A percentile compares a stretch with the other conserved stretches of the same genome.
Conservation (phyloP, 2,888 invertebrate genomes). For the Leptinotarsa peninsularis region DNA sequence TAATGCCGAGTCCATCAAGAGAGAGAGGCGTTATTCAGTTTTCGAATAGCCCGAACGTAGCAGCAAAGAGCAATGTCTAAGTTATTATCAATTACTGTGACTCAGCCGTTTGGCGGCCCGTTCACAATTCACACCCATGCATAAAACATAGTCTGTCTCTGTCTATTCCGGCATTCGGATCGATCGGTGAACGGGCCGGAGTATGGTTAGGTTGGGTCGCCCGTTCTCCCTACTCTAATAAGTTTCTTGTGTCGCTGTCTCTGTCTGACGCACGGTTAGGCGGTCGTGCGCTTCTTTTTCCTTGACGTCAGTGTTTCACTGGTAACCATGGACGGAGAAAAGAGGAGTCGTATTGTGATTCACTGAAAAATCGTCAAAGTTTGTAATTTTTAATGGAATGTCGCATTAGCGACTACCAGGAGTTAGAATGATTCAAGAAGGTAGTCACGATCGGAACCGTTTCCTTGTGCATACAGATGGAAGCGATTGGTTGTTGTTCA, state of each 20-base stretch:
- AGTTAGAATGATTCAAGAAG: slow-evolving; percentile 33
- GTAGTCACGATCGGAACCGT: slow-evolving; percentile 24
- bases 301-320: slow-evolving; percentile 66
- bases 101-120: slow-evolving; percentile 66
- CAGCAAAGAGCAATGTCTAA: slow-evolving; percentile 64
- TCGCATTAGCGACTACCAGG: slow-evolving; percentile 35
- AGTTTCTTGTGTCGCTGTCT: slow-evolving; percentile 61
- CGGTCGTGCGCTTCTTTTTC: slow-evolving; percentile 54
- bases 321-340: slow-evolving; percentile 44
- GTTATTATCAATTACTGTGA: slow-evolving; percentile 69
- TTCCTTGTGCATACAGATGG: slow-evolving; percentile 12
- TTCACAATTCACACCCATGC: slow-evolving; percentile 64
- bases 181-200: slow-evolving; percentile 63
- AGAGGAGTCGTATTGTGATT: slow-evolving; percentile 32
- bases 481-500: not conserved
- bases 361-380: slow-evolving; percentile 38
- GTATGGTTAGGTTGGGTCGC: slow-evolving; percentile 67
- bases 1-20: slow-evolving; percentile 46
- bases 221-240: slow-evolving; percentile 64
- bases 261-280: slow-evolving; percentile 44
- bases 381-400: slow-evolving; percentile 38
- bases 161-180: slow-evolving; percentile 68
- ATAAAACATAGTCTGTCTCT: slow-evolving; percentile 65
- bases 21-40: slow-evolving; percentile 53
- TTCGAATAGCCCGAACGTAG: slow-evolving; percentile 52